These are phyloP conservation scores for Vireo altiloquus DNA, from an alignment of 2,113 vertebrate species.

Conservation along the genomic window DNA sequence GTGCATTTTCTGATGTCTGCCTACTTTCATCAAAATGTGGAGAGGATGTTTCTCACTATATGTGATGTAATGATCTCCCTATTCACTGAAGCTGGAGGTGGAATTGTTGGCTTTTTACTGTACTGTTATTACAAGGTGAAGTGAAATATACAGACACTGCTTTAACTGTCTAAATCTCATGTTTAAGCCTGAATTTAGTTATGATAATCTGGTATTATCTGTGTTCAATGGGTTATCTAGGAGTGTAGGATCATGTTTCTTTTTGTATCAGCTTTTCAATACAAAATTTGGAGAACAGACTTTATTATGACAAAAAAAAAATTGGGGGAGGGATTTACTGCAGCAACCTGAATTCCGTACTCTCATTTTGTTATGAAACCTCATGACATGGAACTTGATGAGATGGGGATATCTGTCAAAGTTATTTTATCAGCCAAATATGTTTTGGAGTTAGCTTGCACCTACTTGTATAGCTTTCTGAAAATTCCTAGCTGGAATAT, in stretches of 20 bases:
- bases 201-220: not conserved
- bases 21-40: not conserved
- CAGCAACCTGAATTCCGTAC: not conserved
- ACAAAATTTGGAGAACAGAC: not conserved
- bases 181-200: not conserved
- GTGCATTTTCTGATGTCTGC: not conserved
- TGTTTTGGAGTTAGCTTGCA: not conserved
- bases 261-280: not conserved
- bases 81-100: not conserved
- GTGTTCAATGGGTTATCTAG: not conserved
- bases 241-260: not conserved
- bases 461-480: not conserved
- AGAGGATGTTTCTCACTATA: not conserved
- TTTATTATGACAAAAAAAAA: not conserved
- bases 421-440: not conserved
- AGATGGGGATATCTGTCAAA: not conserved
- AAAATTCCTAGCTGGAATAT: not conserved
- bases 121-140: not conserved
- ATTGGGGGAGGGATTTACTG: not conserved
- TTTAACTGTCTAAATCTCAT: not conserved
- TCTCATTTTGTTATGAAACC: not conserved
- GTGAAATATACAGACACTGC: not conserved
- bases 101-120: not conserved
- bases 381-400: not conserved
- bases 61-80: not conserved